Percentiles rank a stretch among this genome's conserved stretches.
These are phyloP conservation scores for Panagrolaimus sp. DNA, from an alignment of 1,140 invertebrate species.

Conservation along the genomic window DNA sequence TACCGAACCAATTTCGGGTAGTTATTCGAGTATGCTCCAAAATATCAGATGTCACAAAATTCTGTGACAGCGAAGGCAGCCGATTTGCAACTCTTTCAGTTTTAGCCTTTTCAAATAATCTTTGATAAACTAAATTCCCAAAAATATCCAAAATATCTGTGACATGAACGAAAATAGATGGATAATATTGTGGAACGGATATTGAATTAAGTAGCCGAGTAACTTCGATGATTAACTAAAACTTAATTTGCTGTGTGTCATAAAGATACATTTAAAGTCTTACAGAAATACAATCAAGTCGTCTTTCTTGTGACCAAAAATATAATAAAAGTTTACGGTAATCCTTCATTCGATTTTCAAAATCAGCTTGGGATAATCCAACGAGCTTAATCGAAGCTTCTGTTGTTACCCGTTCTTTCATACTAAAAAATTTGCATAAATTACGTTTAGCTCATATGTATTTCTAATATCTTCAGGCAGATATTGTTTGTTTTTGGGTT, in stretches of 20 bases:
- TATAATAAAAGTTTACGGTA: conserved; percentile 26
- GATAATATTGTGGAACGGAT: conserved; percentile 85
- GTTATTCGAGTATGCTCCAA: conserved; percentile 87
- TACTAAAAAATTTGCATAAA: conserved; percentile 7
- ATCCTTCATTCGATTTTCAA: conserved; percentile 25
- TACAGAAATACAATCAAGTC: conserved; percentile 42
- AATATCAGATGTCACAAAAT: conserved; percentile 68
- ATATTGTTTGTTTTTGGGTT: neutral
- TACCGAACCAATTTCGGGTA: conserved; percentile 97
- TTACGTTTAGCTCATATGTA: conserved; percentile 13
- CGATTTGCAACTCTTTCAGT: conserved; percentile 22
- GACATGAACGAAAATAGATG: conserved; percentile 91
- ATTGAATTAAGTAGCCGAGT: conserved; percentile 83
- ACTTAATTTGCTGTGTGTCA: conserved; percentile 13
- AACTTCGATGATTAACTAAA: conserved; percentile 37
- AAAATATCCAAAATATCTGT: conserved; percentile 93
- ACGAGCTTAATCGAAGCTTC: conserved; percentile 13
- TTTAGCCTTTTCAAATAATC: conserved; percentile 73
- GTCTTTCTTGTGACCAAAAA: conserved; percentile 35
- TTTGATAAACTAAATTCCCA: conserved; percentile 81
- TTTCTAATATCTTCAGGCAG: conserved; percentile 13
- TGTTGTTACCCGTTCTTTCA: neutral
- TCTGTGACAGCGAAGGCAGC: conserved; percentile 55
- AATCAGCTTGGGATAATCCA: conserved; percentile 38
- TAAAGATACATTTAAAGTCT: conserved; percentile 11